Evolutionary conservation across 1,140 invertebrate species (phyloP).

Genomic region (Drosophila navojoa): DNA sequence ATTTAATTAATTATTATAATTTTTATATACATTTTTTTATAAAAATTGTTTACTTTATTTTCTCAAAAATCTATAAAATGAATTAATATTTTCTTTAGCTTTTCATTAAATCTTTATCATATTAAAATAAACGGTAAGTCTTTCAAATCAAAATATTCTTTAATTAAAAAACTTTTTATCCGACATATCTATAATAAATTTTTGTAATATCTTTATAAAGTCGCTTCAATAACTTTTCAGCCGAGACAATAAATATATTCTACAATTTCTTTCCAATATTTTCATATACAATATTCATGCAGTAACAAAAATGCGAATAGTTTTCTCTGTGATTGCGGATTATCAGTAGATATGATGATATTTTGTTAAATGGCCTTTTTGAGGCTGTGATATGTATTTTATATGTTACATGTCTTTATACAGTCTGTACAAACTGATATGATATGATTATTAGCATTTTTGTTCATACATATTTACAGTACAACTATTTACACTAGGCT

Average conservation of each 20-base stretch:
- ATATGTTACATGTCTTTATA: conserved; percentile 17
- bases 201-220: conserved; percentile 4
- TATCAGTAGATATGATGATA: conserved; percentile 34
- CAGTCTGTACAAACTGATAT: conserved; percentile 54
- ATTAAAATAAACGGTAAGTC: too few relatives aligned
- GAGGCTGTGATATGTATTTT: conserved; percentile 11
- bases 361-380: conserved; percentile 18
- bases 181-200: not conserved
- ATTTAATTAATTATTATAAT: too few relatives aligned
- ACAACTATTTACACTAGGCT: conserved; percentile 76
- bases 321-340: conserved; percentile 43
- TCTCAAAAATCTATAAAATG: not conserved
- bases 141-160: too few relatives aligned
- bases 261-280: conserved; percentile 45
- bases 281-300: conserved; percentile 47
- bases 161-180: too few relatives aligned
- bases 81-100: not conserved
- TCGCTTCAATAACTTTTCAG: not conserved
- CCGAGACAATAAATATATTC: conserved; percentile 11
- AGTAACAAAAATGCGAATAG: conserved; percentile 78
- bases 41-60: too few relatives aligned
- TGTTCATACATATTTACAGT: conserved; percentile 56
- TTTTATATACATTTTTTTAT: too few relatives aligned
- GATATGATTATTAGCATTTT: conserved; percentile 77
- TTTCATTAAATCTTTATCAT: too few relatives aligned